These are phyloP conservation scores for Sebastes schlegelii DNA, from an alignment of 2,113 vertebrate species.

Conservation along the genomic window DNA sequence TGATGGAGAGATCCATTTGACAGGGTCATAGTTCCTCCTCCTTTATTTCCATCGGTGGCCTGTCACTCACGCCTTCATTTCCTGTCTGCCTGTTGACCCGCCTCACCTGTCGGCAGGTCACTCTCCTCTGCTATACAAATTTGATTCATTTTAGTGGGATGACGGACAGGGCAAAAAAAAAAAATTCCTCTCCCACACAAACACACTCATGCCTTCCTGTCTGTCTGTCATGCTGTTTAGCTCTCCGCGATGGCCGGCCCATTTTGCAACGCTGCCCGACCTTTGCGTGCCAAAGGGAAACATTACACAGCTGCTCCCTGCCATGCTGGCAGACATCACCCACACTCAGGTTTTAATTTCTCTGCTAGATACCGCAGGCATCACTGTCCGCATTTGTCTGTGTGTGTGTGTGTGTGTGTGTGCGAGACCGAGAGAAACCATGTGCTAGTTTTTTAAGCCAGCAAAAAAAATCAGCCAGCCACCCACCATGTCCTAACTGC, in stretches of 20 bases:
- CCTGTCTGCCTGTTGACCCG: constrained; percentile 51
- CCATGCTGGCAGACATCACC: constrained; percentile 55
- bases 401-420: constrained; percentile 17
- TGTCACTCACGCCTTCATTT: constrained; percentile 65
- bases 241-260: constrained; percentile 29
- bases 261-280: constrained; percentile 42
- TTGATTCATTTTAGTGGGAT: constrained; percentile 25
- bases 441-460: constrained; percentile 11
- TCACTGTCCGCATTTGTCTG: constrained; percentile 28
- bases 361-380: constrained; percentile 16
- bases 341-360: constrained; percentile 56
- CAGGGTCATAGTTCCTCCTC: constrained; percentile 61
- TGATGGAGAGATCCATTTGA: constrained; percentile 62
- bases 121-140: constrained; percentile 13
- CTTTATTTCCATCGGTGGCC: constrained; percentile 58
- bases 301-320: constrained; percentile 71
- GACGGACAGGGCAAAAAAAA: constrained; percentile 8
- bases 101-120: constrained; percentile 52
- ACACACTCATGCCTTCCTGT: constrained; percentile 20
- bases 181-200: constrained; percentile 7
- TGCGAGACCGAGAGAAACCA: constrained; percentile 16
- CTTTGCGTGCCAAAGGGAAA: constrained; percentile 59
- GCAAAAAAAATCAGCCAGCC: constrained; percentile 9
- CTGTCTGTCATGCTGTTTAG: constrained; percentile 28
- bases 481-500: constrained; percentile 5